A percentile compares a stretch with the other conserved stretches of the same genome.
Evolutionary conservation across 92 coral and sea anemone species (phyloP).

Genomic region (Zoanthus sansibaricus): DNA sequence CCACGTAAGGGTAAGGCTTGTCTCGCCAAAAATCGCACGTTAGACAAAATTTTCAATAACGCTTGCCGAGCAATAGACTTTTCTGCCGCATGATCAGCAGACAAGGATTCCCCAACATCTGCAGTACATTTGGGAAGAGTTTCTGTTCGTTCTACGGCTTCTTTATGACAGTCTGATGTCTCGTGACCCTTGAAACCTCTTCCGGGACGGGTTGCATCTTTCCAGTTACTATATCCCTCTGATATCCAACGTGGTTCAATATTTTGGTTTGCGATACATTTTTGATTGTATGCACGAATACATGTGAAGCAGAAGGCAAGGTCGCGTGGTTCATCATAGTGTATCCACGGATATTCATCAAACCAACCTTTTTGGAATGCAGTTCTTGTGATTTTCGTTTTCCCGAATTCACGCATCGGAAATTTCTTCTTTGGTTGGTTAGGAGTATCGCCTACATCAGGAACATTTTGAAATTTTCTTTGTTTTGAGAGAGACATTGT

Average conservation of each 20-base stretch:
- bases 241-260: background rate
- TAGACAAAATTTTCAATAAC: slow-evolving; percentile 57
- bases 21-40: slow-evolving; percentile 54
- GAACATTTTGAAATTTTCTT: background rate
- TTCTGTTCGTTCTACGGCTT: background rate
- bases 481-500: background rate
- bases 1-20: slow-evolving; percentile 62
- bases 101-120: slow-evolving; percentile 57
- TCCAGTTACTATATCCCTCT: background rate
- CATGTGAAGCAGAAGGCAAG: background rate
- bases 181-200: background rate
- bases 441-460: background rate
- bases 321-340: background rate
- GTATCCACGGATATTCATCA: background rate
- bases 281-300: background rate
- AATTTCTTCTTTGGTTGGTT: background rate
- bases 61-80: slow-evolving; percentile 52
- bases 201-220: background rate
- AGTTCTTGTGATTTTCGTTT: background rate
- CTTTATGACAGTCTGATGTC: background rate
- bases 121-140: slow-evolving; percentile 6
- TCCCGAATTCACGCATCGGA: background rate
- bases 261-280: background rate
- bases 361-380: background rate
- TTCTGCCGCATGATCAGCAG: slow-evolving; percentile 43